These are phyloP conservation scores for Poeciliopsis occidentalis DNA, from an alignment of 2,113 vertebrate species.

Conservation along the genomic window DNA sequence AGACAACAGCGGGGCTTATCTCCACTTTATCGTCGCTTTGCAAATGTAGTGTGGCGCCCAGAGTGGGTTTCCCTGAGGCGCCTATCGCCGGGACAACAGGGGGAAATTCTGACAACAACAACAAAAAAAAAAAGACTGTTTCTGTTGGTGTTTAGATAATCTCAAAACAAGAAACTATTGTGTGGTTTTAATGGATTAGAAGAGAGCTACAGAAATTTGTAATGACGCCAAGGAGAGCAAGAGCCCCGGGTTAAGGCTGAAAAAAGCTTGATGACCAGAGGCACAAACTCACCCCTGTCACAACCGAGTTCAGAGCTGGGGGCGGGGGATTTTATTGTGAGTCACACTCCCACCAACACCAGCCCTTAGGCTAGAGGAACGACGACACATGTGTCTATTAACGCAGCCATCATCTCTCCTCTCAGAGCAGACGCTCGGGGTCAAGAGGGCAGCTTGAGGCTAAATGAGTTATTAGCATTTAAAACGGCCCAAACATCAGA, in stretches of 20 bases:
- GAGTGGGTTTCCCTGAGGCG: conserved; percentile 25
- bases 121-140: conserved; percentile 2
- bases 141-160: conserved; percentile 46
- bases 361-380: conserved; percentile 48
- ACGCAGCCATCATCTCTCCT: conserved; percentile 54
- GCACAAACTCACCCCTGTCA: conserved; percentile 60
- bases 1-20: conserved; percentile 41
- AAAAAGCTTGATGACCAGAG: conserved; percentile 41
- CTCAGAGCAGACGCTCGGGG: too few species aligned
- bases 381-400: conserved; percentile 64
- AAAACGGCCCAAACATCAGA: conserved; percentile 24
- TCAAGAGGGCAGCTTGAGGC: too few species aligned
- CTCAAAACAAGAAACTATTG: conserved; percentile 49
- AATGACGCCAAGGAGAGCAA: conserved; percentile 30
- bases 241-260: conserved; percentile 33
- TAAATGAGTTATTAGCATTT: too few species aligned
- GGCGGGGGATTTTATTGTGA: conserved; percentile 49
- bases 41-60: conserved; percentile 21
- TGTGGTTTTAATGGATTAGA: conserved; percentile 47
- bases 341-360: conserved; percentile 52
- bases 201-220: conserved; percentile 31
- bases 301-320: conserved; percentile 42
- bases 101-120: conserved; percentile 25
- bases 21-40: conserved; percentile 46
- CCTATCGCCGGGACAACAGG: conserved; percentile 48